These are phyloP conservation scores for Macaria notata DNA, from an alignment of 2,888 invertebrate species.

Conservation along the genomic window DNA sequence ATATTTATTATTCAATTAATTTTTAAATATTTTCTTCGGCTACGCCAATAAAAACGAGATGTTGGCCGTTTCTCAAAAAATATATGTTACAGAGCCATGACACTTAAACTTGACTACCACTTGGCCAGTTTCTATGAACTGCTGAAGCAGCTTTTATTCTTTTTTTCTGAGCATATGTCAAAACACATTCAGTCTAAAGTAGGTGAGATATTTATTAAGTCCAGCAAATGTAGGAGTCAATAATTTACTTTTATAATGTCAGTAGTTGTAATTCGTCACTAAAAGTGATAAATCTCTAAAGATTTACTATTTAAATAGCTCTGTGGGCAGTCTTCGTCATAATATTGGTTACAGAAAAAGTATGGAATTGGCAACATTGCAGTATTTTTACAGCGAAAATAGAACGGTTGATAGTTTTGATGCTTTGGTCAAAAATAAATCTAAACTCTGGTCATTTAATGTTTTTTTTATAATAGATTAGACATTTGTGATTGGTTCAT, in stretches of 20 bases:
- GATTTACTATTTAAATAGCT: slow-evolving; percentile 37
- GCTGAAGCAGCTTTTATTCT: slow-evolving; percentile 24
- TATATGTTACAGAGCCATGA: too few species aligned
- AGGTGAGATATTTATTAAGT: slow-evolving; percentile 23
- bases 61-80: too few species aligned
- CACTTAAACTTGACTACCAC: background rate
- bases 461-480: too few species aligned
- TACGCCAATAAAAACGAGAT: too few species aligned
- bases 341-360: slow-evolving; percentile 47
- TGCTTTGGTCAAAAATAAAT: background rate
- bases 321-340: slow-evolving; percentile 64
- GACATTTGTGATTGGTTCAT: too few species aligned
- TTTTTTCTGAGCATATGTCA: slow-evolving; percentile 11
- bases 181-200: too few species aligned
- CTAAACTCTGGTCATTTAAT: too few species aligned
- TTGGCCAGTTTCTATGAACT: slow-evolving; percentile 6
- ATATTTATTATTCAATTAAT: too few species aligned
- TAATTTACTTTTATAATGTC: slow-evolving; percentile 35
- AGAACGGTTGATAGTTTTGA: background rate
- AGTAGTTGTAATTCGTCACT: slow-evolving; percentile 40
- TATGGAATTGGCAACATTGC: too few species aligned
- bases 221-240: slow-evolving; percentile 30
- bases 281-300: slow-evolving; percentile 45
- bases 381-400: too few species aligned
- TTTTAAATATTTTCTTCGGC: too few species aligned